phyloP scores from a whole-genome alignment of 2,888 invertebrate genomes.

The Hedya salicella region DNA sequence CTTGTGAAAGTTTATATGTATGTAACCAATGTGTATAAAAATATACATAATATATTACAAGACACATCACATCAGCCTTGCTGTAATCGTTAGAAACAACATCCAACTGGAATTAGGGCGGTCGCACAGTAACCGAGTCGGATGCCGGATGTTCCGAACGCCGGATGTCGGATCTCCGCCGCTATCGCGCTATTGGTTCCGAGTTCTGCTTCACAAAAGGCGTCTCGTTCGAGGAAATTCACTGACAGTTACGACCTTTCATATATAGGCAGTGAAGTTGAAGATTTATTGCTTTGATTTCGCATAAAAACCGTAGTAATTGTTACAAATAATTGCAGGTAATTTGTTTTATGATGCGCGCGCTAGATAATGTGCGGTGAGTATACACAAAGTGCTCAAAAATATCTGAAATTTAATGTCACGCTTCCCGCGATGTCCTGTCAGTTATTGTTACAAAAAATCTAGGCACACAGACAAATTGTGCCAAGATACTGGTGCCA shows the following conservation, averaged over 20 bases:
- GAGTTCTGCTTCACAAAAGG: not conserved
- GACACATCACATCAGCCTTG: not conserved
- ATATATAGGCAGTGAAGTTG: not conserved
- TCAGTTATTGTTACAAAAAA: too few species aligned
- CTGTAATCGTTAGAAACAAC: not conserved
- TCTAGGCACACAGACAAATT: too few species aligned
- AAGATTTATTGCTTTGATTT: too few species aligned
- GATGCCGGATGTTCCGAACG: slow-evolving; percentile 1
- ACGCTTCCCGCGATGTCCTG: too few species aligned
- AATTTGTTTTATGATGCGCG: not conserved
- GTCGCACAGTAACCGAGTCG: not conserved
- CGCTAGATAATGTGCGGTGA: not conserved
- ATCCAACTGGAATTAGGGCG: not conserved
- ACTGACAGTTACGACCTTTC: not conserved
- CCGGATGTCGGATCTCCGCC: slow-evolving; percentile 21
- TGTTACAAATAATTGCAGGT: too few species aligned
- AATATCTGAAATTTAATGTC: too few species aligned
- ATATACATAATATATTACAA: too few species aligned
- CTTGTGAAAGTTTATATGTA: too few species aligned
- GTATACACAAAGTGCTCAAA: not conserved
- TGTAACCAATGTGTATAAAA: too few species aligned
- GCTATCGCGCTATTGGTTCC: slow-evolving; percentile 21
- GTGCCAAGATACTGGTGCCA: too few species aligned
- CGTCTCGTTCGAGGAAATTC: not conserved
- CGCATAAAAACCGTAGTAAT: too few species aligned